Evolutionary conservation across 37 sponge, comb jelly and placozoan species (phyloP).

Genomic region (Chondrilla cf. caribensis): DNA sequence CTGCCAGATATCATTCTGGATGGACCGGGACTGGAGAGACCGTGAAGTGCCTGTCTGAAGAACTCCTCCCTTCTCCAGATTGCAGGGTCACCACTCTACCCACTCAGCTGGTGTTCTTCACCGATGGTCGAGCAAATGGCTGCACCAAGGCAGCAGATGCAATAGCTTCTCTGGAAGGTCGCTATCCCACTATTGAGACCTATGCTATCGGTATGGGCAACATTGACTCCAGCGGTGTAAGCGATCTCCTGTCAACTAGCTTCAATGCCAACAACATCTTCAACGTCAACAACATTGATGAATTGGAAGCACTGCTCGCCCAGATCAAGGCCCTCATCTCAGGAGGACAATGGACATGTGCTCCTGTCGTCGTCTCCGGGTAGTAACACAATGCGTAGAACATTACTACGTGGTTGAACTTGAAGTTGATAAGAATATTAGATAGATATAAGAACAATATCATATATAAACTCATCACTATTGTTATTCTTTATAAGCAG

Average conservation of each 20-base stretch:
- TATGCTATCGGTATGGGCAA: constrained; percentile 14
- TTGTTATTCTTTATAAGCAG: too few species aligned
- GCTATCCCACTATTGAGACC: constrained; percentile 13
- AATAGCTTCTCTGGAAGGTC: background rate
- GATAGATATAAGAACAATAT: too few species aligned
- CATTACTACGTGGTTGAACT: too few species aligned
- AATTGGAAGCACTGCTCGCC: background rate
- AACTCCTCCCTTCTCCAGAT: constrained; percentile 24
- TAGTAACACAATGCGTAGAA: too few species aligned
- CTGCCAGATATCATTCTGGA: background rate
- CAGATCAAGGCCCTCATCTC: background rate
- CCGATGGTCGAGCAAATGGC: background rate
- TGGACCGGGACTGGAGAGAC: constrained; percentile 4
- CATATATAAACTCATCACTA: too few species aligned
- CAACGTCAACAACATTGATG: background rate
- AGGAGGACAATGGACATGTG: background rate
- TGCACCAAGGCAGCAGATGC: background rate
- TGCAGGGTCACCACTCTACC: background rate
- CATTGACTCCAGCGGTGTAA: background rate
- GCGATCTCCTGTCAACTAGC: background rate
- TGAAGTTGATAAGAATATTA: too few species aligned
- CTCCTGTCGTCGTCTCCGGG: background rate
- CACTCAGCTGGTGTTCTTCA: constrained; percentile 25
- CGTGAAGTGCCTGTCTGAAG: constrained; percentile 15
- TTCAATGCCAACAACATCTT: background rate